These are phyloP conservation scores for Lycorma delicatula DNA, from an alignment of 1,140 invertebrate genomes.

Conservation along the genomic window DNA sequence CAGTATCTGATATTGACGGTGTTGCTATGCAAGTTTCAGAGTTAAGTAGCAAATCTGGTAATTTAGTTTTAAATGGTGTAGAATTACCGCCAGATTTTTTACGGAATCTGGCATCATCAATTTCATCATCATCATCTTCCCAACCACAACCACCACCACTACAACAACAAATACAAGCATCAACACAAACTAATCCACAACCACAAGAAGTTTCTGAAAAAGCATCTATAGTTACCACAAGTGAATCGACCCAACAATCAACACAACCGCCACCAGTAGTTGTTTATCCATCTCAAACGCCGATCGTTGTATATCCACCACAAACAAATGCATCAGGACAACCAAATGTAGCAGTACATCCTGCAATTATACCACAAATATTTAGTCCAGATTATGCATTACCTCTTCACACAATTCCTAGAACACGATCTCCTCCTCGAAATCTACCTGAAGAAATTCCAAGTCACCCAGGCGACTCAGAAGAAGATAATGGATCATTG, in stretches of 20 bases:
- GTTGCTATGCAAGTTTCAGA: slow-evolving; percentile 57
- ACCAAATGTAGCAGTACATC: not conserved
- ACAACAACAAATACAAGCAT: slow-evolving; percentile 8
- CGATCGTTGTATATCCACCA: slow-evolving; percentile 8
- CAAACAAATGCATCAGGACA: slow-evolving; percentile 15
- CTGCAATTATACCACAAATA: not conserved
- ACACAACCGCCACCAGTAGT: not conserved
- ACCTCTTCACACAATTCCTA: not conserved
- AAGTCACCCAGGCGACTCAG: slow-evolving; percentile 17
- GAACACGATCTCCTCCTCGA: not conserved
- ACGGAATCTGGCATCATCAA: slow-evolving; percentile 29
- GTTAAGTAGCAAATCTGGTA: slow-evolving; percentile 51
- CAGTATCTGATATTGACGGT: slow-evolving; percentile 69
- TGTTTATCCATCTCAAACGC: slow-evolving; percentile 13
- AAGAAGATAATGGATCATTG: slow-evolving; percentile 16
- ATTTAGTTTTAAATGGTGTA: slow-evolving; percentile 51
- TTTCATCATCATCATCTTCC: slow-evolving; percentile 32
- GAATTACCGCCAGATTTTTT: slow-evolving; percentile 44
- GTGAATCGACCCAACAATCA: not conserved
- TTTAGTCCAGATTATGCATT: not conserved
- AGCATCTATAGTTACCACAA: not conserved
- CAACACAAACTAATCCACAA: slow-evolving; percentile 10
- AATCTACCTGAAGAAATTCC: not conserved
- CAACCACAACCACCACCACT: slow-evolving; percentile 6
- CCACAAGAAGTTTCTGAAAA: not conserved